phyloP scores from a whole-genome alignment of 2,888 invertebrate species.

The Rotaria socialis region DNA sequence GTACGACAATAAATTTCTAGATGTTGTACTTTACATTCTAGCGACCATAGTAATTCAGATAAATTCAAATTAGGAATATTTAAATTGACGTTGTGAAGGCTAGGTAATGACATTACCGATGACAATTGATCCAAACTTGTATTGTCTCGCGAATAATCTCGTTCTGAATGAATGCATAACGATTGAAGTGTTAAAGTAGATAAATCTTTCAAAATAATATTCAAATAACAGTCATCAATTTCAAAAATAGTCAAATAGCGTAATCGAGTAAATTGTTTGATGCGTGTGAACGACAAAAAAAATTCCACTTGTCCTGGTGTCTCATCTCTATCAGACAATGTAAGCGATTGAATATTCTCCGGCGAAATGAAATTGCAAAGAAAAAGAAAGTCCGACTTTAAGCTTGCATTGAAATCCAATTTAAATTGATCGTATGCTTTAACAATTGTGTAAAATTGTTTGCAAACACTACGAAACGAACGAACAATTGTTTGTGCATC shows the following conservation, averaged over 20 bases:
- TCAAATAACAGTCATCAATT: neutral
- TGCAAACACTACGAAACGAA: neutral
- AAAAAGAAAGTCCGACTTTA: neutral
- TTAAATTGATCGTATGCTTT: neutral
- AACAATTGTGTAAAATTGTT: neutral
- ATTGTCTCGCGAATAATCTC: neutral
- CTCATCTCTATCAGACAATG: neutral
- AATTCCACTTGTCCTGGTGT: neutral
- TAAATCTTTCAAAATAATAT: neutral
- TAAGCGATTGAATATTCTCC: neutral
- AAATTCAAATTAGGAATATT: neutral
- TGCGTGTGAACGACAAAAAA: neutral
- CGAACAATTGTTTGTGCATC: conserved; percentile 7
- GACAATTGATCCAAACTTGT: neutral
- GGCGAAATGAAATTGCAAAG: neutral
- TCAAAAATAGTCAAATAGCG: neutral
- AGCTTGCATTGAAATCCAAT: neutral
- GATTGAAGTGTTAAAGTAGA: neutral
- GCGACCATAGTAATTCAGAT: neutral
- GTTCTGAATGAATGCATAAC: neutral
- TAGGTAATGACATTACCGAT: neutral
- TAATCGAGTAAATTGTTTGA: neutral
- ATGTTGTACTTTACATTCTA: neutral
- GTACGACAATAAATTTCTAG: neutral
- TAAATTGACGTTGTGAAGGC: neutral